Percentiles rank a stretch among this genome's conserved stretches.
phyloP scores from a whole-genome alignment of 1,140 invertebrate genomes.

The Pogonomyrmex barbatus region DNA sequence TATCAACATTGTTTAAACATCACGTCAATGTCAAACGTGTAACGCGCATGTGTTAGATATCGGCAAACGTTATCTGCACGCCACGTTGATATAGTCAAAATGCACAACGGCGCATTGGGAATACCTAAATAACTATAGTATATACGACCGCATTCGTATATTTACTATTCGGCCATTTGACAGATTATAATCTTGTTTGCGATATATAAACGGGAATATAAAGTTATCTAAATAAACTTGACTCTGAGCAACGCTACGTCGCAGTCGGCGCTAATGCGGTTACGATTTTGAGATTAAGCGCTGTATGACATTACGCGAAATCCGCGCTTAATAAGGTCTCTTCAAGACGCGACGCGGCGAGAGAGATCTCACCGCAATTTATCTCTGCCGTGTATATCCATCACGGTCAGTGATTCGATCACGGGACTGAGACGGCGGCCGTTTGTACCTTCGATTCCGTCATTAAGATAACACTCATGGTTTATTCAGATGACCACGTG shows the following conservation, averaged over 20 bases:
- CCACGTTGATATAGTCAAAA: conserved; percentile 10
- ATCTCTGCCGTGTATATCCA: conserved; percentile 65
- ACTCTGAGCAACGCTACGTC: not conserved
- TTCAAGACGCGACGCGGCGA: conserved; percentile 46
- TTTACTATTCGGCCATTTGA: not conserved
- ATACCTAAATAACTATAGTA: not conserved
- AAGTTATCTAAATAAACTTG: not conserved
- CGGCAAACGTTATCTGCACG: conserved; percentile 41
- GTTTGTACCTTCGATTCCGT: conserved; percentile 78
- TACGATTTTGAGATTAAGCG: conserved; percentile 36
- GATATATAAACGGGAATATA: not conserved
- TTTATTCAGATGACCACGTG: conserved; percentile 81
- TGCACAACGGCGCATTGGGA: not conserved
- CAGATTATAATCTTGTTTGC: not conserved
- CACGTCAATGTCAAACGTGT: conserved; percentile 39
- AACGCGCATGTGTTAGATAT: conserved; percentile 37
- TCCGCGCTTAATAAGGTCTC: conserved; percentile 42
- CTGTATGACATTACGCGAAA: conserved; percentile 6
- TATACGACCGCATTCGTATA: not conserved
- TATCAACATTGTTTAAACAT: conserved; percentile 56
- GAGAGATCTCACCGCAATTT: conserved; percentile 63
- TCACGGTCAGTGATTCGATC: conserved; percentile 63
- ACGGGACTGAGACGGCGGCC: conserved; percentile 45
- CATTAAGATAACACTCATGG: conserved; percentile 80
- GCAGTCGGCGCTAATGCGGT: not conserved